phyloP scores from a whole-genome alignment of 1,140 invertebrate species.

The Drosophila guanche region DNA sequence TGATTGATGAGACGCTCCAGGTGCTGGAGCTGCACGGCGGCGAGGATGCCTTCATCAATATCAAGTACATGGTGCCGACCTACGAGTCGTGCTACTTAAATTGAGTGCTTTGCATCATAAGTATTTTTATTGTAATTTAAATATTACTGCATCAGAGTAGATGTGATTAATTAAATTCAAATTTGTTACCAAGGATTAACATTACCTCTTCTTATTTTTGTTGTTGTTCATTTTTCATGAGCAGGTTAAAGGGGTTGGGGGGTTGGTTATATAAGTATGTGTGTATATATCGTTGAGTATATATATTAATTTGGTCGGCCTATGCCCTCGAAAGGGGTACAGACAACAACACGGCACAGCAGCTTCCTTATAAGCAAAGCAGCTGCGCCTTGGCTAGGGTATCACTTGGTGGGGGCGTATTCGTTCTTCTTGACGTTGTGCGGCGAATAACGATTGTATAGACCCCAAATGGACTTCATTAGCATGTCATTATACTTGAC shows the following conservation, averaged over 20 bases:
- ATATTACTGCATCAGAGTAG: slow-evolving; percentile 30
- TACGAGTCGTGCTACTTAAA: slow-evolving; percentile 88
- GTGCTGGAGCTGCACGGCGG: slow-evolving; percentile 95
- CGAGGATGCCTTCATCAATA: slow-evolving; percentile 98
- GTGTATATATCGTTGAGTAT: slow-evolving; percentile 11
- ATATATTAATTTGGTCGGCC: slow-evolving; percentile 7
- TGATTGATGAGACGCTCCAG: slow-evolving; percentile 96
- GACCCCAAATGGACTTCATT: slow-evolving; percentile 95
- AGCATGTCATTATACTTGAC: slow-evolving; percentile 92
- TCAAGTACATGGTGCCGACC: slow-evolving; percentile 98
- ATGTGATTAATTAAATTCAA: slow-evolving; percentile 54
- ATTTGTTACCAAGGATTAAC: slow-evolving; percentile 35
- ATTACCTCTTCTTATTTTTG: slow-evolving; percentile 1
- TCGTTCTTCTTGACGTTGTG: slow-evolving; percentile 93
- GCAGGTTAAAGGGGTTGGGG: neutral
- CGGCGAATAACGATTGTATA: slow-evolving; percentile 93
- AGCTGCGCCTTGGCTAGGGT: slow-evolving; percentile 83
- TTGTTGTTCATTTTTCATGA: slow-evolving; percentile 6
- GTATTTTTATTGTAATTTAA: slow-evolving; percentile 80
- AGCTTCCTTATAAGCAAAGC: slow-evolving; percentile 80
- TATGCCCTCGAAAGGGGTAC: slow-evolving; percentile 9
- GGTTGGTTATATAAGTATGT: neutral
- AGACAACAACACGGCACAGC: slow-evolving; percentile 13
- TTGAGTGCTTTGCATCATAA: slow-evolving; percentile 59
- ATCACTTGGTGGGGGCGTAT: slow-evolving; percentile 84